Percentiles rank a stretch among this genome's conserved stretches.
phyloP scores from a whole-genome alignment of 1,140 invertebrate species.

The Heliothis subflexa region DNA sequence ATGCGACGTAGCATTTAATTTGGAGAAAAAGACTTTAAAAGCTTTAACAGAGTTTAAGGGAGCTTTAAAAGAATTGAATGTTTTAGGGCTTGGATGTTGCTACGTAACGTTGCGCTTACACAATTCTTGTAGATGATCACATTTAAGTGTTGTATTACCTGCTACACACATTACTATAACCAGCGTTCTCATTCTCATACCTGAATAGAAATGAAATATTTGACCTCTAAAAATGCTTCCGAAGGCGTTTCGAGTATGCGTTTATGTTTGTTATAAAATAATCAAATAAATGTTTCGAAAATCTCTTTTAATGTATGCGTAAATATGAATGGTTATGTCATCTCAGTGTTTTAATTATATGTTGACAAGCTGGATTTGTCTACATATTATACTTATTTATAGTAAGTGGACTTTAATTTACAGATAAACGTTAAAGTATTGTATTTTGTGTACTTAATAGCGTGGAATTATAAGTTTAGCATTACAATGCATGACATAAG shows the following conservation, averaged over 20 bases:
- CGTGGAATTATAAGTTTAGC: constrained; percentile 1
- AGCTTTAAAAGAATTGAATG: constrained; percentile 21
- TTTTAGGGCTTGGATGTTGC: background rate
- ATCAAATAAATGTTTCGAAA: too few species aligned
- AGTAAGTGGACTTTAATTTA: too few species aligned
- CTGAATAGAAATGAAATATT: too few species aligned
- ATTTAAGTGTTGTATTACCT: too few species aligned
- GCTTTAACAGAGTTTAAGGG: constrained; percentile 17
- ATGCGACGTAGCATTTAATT: constrained; percentile 10
- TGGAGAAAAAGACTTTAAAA: constrained; percentile 4
- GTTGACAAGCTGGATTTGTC: background rate
- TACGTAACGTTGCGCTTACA: background rate
- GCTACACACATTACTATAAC: too few species aligned
- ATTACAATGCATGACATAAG: background rate
- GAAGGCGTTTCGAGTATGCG: background rate
- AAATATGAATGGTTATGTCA: background rate
- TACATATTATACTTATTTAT: too few species aligned
- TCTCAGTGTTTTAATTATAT: background rate
- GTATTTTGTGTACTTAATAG: constrained; percentile 21
- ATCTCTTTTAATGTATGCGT: background rate
- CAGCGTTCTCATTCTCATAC: too few species aligned
- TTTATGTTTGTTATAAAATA: background rate
- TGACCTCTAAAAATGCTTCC: background rate
- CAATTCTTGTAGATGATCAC: too few species aligned
- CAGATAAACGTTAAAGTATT: background rate